Base-by-base conservation (phyloP, 35 echinoderm and acorn worm species). In the Lytechinus pictus region DNA sequence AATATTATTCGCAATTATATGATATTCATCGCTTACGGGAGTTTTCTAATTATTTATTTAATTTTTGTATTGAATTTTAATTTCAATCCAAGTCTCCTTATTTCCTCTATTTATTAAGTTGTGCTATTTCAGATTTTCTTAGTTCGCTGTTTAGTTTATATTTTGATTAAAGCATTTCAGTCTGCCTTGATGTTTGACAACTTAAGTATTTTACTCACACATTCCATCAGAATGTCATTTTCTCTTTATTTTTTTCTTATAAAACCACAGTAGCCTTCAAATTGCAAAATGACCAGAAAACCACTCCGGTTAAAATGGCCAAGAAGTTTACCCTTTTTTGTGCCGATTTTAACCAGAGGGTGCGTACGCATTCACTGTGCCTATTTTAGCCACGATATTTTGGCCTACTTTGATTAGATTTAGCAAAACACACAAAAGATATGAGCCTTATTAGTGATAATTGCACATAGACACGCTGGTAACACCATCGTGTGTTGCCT, bases 341-440 rank as follows among this genome's bases (percentile, higher is more conserved):
- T 16, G 66, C 57, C 92, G 92, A 93, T 93, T 55, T 12, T 28
- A 54, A 28, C 92, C 92, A 55, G 53, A 93, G 12, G 27, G 52
- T 93, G 29, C 92, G 55, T 57, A 57, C n/a, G 92, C 92, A 93
- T 93, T 93, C 92, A 93, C 92, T 8, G 92, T 93, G 92, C 92
- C 92, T 93, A 55, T 93, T 93, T 93, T 93, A 93, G 92, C 92
- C 92, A 93, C 92, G 92, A 93, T 33, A 57, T 14, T 57, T n/a
- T 93, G 92, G 92, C 92, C 92, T 90, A 57, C 27, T 55, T 55
- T 54, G 27, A 93, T 93, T 93, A 93, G 92, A 55, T 10, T 55
- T 93, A 93, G 92, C 27, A 55, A 57, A 55, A 44, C 33, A 44
- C 33, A 4, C 9, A 90, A 0, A 52, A 44, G 28, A 51, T 93